Evolutionary conservation across 2,113 vertebrate genomes (phyloP).

Genomic region (Sylvietta virens): DNA sequence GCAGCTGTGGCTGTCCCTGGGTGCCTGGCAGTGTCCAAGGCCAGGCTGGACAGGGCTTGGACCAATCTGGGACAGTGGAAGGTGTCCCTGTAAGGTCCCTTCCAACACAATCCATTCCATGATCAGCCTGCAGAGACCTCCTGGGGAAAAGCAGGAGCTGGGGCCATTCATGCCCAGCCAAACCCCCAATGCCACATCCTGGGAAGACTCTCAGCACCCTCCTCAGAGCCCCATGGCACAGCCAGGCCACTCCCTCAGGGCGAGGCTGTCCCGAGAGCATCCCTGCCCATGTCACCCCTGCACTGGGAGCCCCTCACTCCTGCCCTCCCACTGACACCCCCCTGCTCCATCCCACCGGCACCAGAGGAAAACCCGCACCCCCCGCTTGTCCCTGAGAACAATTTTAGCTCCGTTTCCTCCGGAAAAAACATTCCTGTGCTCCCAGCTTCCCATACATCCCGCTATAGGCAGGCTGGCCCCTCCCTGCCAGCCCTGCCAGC

Average conservation of each 20-base stretch:
- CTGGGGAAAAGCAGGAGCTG: not conserved
- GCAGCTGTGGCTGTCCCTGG: not conserved
- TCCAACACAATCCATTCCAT: not conserved
- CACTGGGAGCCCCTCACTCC: not conserved
- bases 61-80: fast-evolving
- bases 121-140: not conserved
- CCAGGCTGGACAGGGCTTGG: fast-evolving
- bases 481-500: not conserved
- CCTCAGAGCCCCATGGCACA: fast-evolving
- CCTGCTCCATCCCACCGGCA: not conserved
- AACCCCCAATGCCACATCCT: fast-evolving
- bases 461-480: not conserved
- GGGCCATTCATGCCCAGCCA: not conserved
- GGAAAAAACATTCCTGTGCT: slow-evolving; percentile 38
- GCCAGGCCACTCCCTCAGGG: not conserved
- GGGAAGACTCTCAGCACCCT: not conserved
- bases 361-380: not conserved
- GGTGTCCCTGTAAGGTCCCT: not conserved
- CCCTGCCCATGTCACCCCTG: fast-evolving
- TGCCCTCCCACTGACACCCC: not conserved
- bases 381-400: not conserved
- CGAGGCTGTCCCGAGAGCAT: not conserved
- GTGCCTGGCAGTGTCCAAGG: not conserved
- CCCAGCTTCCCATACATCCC: not conserved
- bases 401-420: slow-evolving; percentile 19